Evolutionary conservation across 2,113 vertebrate genomes (phyloP), one percentile per base, ranked within the genome.

Genomic region (Psittacus erithacus): DNA sequence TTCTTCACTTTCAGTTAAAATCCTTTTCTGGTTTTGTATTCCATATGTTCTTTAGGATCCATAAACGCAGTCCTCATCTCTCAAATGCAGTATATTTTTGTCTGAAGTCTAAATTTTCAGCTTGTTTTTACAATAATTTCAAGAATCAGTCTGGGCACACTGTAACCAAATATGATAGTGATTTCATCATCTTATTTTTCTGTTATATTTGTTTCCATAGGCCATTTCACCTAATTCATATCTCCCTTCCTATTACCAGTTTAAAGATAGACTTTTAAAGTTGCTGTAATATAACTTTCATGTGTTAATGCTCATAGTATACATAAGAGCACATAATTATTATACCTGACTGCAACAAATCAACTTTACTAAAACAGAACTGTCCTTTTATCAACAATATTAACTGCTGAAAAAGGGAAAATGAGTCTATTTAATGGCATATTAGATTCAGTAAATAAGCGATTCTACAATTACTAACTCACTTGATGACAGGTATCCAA

Each of bases 401-500:
- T 96, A 97, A 97, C 94, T 93, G 91, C 81, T 94, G 89, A 95
- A 97, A 97, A 96, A 69, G 95, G 76, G 38, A 97, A 96, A 96
- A 96, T 95, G 96, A 92, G 96, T 96, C 97, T 97, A 93, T 95
- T 95, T 97, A 97, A 98, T 96, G 96, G 93, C 89, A 81, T 94
- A 96, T 97, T 97, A 97, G 89, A 93, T 96, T 97, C 96, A 97
- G 94, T 91, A 98, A 98, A 98, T 97, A 96, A 98, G 90, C 93
- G 92, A 92, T 97, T 97, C 96, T 89, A 84, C 86, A 90, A 94
- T 97, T 86, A 74, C 97, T 96, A 59, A 31, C 96, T 97, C 95
- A 91, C 90, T 97, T 97, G 97, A 98, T 97, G 97, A 98, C 97
- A 97, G 95, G 92, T 43, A 73, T 97, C 97, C 96, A 96, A 98